Evolutionary conservation across 2,888 invertebrate genomes (phyloP), one percentile per base, ranked within the genome.

Genomic region (Nudaria mundana): DNA sequence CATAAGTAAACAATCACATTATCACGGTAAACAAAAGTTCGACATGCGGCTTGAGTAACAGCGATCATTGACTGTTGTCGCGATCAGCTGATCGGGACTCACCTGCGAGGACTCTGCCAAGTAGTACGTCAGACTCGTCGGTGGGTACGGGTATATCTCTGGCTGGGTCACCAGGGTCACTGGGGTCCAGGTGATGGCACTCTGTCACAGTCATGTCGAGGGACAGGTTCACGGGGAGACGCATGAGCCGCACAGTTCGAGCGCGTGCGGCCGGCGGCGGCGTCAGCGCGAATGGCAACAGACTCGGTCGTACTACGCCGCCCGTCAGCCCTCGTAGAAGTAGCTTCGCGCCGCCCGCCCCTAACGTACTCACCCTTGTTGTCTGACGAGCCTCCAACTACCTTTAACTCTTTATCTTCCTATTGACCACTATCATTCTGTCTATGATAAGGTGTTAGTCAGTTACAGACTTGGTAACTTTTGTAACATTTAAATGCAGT

Each of bases 261-360:
- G 73, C 86, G 85, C 85, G 85, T 86, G 86, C 76, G 82, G 71
- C 79, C 84, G 84, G 73, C 84, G 86, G 79, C 86, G 86, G 83
- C 81, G 80, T 71, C 71, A 67, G 70, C 85, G 74, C 84, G 86
- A 86, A 84, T 85, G 89, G 81, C 85, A 78, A 74, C 76, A 75
- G 70, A 57, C 65, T 63, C 62, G 51, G 44, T 49, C 51, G 71
- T 70, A 77, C 86, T 82, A 81, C 76, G 81, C 70, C 76, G 79
- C 74, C 72, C 74, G 80, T 71, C 64, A 67, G 46, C 66, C 67
- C 73, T 69, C 74, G 74, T 76, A 76, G 69, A 50, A 51, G 42
- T 63, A 45, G 57, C 71, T 68, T 66, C 67, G 66, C 55, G 64
- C 70, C 71, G 71, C 73, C 72, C 73, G 72, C 74, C 74, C 73